A percentile compares a stretch with the other conserved stretches of the same genome.
Evolutionary conservation across 2,888 invertebrate genomes (phyloP).

Genomic region (Hydriomena furcata): DNA sequence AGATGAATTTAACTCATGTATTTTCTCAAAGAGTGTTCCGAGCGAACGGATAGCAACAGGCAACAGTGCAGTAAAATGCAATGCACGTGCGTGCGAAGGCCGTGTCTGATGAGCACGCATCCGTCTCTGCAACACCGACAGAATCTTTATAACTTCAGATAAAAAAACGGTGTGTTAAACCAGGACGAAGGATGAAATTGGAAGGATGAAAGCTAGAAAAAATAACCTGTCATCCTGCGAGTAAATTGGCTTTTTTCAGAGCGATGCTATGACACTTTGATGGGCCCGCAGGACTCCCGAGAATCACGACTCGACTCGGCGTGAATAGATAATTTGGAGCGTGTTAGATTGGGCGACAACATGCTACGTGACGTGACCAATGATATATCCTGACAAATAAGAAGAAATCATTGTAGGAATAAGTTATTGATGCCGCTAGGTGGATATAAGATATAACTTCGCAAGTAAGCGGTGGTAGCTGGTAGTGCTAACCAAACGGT

Average conservation of each 20-base stretch:
- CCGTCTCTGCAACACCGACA: conserved; percentile 53
- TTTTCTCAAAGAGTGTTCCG: conserved; percentile 14
- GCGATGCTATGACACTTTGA: conserved; percentile 55
- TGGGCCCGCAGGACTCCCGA: conserved; percentile 50
- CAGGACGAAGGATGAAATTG: conserved; percentile 46
- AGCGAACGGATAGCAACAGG: conserved; percentile 45
- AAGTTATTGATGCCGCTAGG: not conserved
- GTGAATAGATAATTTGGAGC: conserved; percentile 60
- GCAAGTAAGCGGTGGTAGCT: not conserved
- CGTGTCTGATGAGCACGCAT: conserved; percentile 52
- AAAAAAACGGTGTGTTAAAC: conserved; percentile 47
- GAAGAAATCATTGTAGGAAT: not conserved
- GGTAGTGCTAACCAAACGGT: not conserved
- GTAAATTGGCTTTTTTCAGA: conserved; percentile 60
- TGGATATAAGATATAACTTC: not conserved
- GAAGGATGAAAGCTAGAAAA: conserved; percentile 47
- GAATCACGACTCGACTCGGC: conserved; percentile 45
- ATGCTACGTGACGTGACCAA: conserved; percentile 12
- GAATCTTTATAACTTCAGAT: conserved; percentile 60
- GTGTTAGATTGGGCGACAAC: conserved; percentile 28
- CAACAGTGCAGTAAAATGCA: conserved; percentile 56
- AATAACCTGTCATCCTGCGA: conserved; percentile 45
- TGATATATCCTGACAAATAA: conserved; percentile 12
- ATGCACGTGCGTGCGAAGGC: conserved; percentile 66
- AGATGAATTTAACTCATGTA: conserved; percentile 10